These are phyloP conservation scores for Spisula solida DNA, from an alignment of 2,888 invertebrate species.

Conservation along the genomic window DNA sequence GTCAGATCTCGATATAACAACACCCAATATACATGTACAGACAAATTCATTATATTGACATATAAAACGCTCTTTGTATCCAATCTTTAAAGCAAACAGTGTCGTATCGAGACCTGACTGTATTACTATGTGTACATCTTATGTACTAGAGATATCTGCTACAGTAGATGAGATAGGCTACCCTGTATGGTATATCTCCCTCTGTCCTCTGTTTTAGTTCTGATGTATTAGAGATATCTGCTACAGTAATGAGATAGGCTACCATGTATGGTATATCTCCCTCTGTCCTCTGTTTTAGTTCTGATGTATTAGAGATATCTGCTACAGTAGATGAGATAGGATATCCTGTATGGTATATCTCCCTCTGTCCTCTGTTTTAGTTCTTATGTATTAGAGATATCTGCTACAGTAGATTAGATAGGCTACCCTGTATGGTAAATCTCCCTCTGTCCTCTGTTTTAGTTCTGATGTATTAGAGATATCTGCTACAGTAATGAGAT, in stretches of 20 bases:
- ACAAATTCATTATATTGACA: no score
- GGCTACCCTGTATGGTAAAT: constrained; percentile 77
- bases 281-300: constrained; percentile 67
- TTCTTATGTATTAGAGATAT: no score
- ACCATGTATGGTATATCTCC: constrained; percentile 61
- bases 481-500: constrained; percentile 60
- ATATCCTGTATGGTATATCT: constrained; percentile 80
- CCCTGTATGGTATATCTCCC: constrained; percentile 64
- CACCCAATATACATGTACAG: no score
- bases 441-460: constrained; percentile 47
- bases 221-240: constrained; percentile 68
- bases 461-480: constrained; percentile 73
- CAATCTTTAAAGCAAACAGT: no score
- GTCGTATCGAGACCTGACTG: no score
- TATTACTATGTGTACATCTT: no score
- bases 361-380: constrained; percentile 80
- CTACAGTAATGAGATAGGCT: constrained; percentile 68
- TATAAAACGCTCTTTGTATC: no score
- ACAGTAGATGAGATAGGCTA: constrained; percentile 69
- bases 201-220: constrained; percentile 69
- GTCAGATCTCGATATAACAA: no score
- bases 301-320: constrained; percentile 69
- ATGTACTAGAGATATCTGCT: constrained; percentile 64
- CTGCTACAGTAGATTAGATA: constrained; percentile 58
- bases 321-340: constrained; percentile 68